Percentiles rank a stretch among this genome's conserved stretches.
phyloP scores from a whole-genome alignment of 2,797 vertebrate genomes.

The Sebastes goodei region DNA sequence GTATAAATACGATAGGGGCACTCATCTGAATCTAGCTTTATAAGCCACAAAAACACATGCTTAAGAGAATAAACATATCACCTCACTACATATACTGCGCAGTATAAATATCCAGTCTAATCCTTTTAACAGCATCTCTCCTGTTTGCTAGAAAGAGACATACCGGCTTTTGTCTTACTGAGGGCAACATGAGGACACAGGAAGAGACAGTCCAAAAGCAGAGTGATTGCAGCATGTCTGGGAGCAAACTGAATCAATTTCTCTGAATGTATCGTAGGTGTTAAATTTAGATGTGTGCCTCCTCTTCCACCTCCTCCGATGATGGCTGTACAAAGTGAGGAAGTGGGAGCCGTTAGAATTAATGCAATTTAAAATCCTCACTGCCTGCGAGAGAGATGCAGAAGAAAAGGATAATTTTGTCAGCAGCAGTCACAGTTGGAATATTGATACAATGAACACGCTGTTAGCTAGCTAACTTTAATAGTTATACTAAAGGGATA shows the following conservation, averaged over 20 bases:
- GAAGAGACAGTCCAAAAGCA: background rate
- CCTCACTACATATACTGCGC: background rate
- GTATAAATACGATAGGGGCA: background rate
- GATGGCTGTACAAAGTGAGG: background rate
- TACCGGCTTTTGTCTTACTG: background rate
- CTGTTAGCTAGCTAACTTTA: background rate
- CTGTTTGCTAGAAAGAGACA: background rate
- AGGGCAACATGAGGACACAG: constrained; percentile 10
- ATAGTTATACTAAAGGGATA: background rate
- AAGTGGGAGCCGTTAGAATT: background rate
- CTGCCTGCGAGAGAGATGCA: background rate
- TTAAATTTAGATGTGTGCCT: constrained; percentile 1
- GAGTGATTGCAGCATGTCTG: constrained; percentile 4
- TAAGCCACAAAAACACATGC: background rate
- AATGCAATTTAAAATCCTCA: background rate
- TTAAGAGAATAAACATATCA: constrained; percentile 8
- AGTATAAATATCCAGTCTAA: background rate
- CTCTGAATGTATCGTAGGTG: background rate
- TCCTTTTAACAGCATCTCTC: constrained; percentile 2
- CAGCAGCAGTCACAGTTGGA: background rate
- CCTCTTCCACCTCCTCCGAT: background rate
- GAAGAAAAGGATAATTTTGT: background rate
- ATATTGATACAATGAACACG: background rate
- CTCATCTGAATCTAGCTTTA: background rate
- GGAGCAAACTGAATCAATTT: constrained; percentile 14